Evolutionary conservation across 2,113 vertebrate genomes (phyloP).

Genomic region (Sceloporus tristichus): DNA sequence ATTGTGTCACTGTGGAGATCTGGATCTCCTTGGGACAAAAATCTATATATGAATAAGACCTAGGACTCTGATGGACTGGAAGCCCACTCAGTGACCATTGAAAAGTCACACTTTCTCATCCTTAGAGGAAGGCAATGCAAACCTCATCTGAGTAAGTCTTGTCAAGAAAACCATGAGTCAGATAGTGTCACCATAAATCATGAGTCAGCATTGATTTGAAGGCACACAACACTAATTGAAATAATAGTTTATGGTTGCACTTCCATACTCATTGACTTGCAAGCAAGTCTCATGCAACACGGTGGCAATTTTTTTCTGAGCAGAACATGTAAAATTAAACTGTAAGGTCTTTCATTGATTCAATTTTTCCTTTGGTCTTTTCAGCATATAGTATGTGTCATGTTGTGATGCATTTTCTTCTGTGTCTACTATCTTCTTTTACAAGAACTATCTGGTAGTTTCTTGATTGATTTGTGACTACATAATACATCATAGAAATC

Average conservation of each 20-base stretch:
- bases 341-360: neutral
- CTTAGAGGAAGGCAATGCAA: too few relatives aligned
- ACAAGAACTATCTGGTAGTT: slow-evolving; percentile 34
- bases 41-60: too few relatives aligned
- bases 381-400: slow-evolving; percentile 51
- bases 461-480: slow-evolving; percentile 64
- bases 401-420: slow-evolving; percentile 34
- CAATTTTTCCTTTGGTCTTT: slow-evolving; percentile 32
- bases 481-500: slow-evolving; percentile 60
- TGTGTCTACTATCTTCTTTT: slow-evolving; percentile 21
- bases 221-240: too few relatives aligned
- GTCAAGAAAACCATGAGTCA: too few relatives aligned
- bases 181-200: too few relatives aligned
- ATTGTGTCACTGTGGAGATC: too few relatives aligned
- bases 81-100: too few relatives aligned
- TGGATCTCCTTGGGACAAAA: too few relatives aligned
- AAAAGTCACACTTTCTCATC: too few relatives aligned
- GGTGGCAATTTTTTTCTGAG: neutral
- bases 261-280: neutral
- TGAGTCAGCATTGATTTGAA: too few relatives aligned
- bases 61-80: too few relatives aligned
- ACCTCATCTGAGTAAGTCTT: too few relatives aligned
- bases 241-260: neutral
- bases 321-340: neutral
- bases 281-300: neutral